A percentile compares a stretch with the other conserved stretches of the same genome.
phyloP scores from a whole-genome alignment of 2,888 invertebrate species.

The Apocheima hispidaria region DNA sequence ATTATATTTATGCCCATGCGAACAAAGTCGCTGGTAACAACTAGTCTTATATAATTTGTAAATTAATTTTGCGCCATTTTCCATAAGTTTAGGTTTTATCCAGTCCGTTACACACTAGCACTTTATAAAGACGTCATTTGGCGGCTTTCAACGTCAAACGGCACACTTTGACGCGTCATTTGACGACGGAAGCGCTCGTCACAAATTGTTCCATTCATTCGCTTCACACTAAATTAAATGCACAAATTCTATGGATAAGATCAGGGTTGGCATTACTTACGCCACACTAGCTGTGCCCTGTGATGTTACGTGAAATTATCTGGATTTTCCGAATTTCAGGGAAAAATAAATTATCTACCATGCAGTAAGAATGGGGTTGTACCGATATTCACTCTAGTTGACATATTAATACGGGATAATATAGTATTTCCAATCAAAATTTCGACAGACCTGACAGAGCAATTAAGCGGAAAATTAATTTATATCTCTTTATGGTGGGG shows the following conservation, averaged over 20 bases:
- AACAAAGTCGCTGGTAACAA: too few relatives aligned
- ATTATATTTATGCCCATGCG: too few relatives aligned
- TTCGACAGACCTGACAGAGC: too few relatives aligned
- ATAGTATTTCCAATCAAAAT: too few relatives aligned
- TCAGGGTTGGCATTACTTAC: slow-evolving; percentile 39
- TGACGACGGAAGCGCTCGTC: slow-evolving; percentile 49
- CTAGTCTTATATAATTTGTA: neutral
- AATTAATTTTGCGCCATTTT: neutral
- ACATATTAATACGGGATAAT: too few relatives aligned
- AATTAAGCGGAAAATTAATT: too few relatives aligned
- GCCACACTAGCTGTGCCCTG: neutral
- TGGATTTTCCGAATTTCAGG: neutral
- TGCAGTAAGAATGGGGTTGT: too few relatives aligned
- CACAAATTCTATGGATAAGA: slow-evolving; percentile 56
- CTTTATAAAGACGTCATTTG: slow-evolving; percentile 34
- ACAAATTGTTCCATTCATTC: slow-evolving; percentile 62
- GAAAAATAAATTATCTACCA: neutral
- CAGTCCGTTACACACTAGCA: slow-evolving; percentile 31
- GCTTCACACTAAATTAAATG: slow-evolving; percentile 74
- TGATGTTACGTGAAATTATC: neutral
- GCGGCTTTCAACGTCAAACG: slow-evolving; percentile 49
- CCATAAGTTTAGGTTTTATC: slow-evolving; percentile 13
- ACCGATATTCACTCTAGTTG: too few relatives aligned
- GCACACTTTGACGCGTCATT: slow-evolving; percentile 54
- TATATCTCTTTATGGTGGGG: too few relatives aligned